phyloP scores from a whole-genome alignment of 2,888 invertebrate species.

The Ditula angustiorana region DNA sequence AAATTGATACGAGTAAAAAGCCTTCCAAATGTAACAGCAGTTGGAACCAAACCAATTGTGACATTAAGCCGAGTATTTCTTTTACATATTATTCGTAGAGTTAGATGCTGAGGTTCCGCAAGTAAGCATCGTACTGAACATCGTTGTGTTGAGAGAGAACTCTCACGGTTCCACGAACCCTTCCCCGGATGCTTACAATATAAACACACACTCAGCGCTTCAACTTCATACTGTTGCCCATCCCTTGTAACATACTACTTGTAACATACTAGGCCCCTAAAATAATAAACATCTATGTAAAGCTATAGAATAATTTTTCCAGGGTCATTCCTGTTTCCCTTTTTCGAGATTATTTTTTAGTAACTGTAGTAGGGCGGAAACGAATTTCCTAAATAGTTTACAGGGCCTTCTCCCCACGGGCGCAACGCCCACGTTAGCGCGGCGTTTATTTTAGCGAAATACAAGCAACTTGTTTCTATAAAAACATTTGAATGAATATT shows the following conservation, averaged over 20 bases:
- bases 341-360: conserved; percentile 29
- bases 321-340: not conserved
- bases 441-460: conserved; percentile 14
- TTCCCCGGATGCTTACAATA: conserved; percentile 53
- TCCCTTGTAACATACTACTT: conserved; percentile 36
- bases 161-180: conserved; percentile 51
- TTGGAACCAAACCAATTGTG: conserved; percentile 17
- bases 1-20: not conserved
- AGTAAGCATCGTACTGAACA: conserved; percentile 24
- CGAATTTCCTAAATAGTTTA: conserved; percentile 60
- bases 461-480: conserved; percentile 16
- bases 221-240: conserved; percentile 29
- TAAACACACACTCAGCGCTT: conserved; percentile 41
- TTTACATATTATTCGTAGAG: conserved; percentile 27
- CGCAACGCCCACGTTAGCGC: conserved; percentile 45
- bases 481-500: conserved; percentile 8
- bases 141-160: conserved; percentile 30
- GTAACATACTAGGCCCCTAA: conserved; percentile 35
- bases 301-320: conserved; percentile 9
- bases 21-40: conserved; percentile 10
- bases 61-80: conserved; percentile 13
- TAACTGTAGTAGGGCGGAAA: conserved; percentile 49
- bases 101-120: conserved; percentile 18
- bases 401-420: conserved; percentile 62
- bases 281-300: conserved; percentile 24